A percentile compares a stretch with the other conserved stretches of the same genome.
Evolutionary conservation across 2,888 invertebrate genomes (phyloP).

Genomic region (Mythimna albipuncta): DNA sequence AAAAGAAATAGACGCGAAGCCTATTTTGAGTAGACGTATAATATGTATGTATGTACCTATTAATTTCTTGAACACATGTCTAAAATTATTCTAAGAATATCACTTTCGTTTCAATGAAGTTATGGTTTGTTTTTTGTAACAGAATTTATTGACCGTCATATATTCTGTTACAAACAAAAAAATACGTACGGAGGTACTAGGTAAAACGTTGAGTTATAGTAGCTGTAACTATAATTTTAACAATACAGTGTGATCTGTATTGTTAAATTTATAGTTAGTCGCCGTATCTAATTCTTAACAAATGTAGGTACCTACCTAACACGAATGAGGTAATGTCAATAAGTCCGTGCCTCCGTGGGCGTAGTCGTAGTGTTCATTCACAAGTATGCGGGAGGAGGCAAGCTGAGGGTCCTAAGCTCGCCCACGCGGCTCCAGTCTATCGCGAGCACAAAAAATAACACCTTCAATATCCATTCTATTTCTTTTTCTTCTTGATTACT

Average conservation of each 20-base stretch:
- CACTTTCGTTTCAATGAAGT: too few species aligned
- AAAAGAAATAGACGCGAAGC: too few species aligned
- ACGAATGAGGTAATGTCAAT: constrained; percentile 64
- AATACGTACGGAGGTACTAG: too few species aligned
- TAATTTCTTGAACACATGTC: too few species aligned
- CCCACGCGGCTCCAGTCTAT: constrained; percentile 58
- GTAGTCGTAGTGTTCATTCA: constrained; percentile 81
- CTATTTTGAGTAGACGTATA: too few species aligned
- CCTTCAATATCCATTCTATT: constrained; percentile 47
- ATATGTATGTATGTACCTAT: too few species aligned
- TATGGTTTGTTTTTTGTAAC: too few species aligned
- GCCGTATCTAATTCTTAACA: constrained; percentile 21
- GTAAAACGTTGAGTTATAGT: not conserved
- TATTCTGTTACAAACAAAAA: too few species aligned
- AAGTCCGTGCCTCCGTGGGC: constrained; percentile 71
- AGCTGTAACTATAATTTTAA: not conserved
- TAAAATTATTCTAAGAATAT: too few species aligned
- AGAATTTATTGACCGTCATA: too few species aligned
- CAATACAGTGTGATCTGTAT: not conserved
- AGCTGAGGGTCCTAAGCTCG: constrained; percentile 46
- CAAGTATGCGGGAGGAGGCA: constrained; percentile 63
- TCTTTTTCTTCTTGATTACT: constrained; percentile 41
- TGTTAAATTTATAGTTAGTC: not conserved
- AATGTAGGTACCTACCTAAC: constrained; percentile 42
- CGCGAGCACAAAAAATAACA: constrained; percentile 46